Percentiles rank a stretch among this genome's conserved stretches.
Evolutionary conservation across 2,113 vertebrate genomes (phyloP).

Genomic region (Campylomormyrus tamandua): DNA sequence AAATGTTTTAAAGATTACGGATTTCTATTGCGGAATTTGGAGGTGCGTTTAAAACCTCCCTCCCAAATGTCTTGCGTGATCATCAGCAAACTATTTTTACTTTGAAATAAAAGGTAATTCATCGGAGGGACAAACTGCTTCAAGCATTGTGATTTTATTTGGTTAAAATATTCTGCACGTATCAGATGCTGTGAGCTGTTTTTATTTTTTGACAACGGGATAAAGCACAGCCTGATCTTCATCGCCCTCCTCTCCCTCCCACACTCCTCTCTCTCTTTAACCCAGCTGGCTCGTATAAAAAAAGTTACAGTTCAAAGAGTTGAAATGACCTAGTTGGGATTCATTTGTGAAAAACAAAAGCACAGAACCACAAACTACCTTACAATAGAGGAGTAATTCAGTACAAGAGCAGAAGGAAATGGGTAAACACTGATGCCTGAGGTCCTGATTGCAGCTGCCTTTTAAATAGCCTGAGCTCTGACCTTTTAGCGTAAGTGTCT

Average conservation of each 20-base stretch:
- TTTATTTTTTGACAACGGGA: not conserved
- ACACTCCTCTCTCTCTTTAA: not conserved
- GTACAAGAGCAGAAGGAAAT: not conserved
- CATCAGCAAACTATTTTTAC: not conserved
- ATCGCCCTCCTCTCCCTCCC: not conserved
- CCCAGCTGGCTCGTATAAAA: not conserved
- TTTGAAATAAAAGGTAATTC: not conserved
- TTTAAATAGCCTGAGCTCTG: not conserved
- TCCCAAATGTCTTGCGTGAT: not conserved
- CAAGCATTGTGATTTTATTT: not conserved
- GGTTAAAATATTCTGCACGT: not conserved
- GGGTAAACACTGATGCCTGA: not conserved
- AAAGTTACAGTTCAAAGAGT: not conserved
- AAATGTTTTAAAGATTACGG: not conserved
- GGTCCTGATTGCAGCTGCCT: not conserved
- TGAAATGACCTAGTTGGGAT: not conserved
- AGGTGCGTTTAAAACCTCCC: not conserved
- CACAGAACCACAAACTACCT: not conserved
- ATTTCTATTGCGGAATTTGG: not conserved
- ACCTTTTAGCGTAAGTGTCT: constrained; percentile 6
- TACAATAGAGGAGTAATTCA: not conserved
- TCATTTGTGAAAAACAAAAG: not conserved
- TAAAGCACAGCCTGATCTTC: not conserved
- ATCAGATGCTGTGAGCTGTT: not conserved
- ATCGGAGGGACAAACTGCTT: not conserved